Conservation (phyloP, 2,888 invertebrate species). For the Drosophila colorata region DNA sequence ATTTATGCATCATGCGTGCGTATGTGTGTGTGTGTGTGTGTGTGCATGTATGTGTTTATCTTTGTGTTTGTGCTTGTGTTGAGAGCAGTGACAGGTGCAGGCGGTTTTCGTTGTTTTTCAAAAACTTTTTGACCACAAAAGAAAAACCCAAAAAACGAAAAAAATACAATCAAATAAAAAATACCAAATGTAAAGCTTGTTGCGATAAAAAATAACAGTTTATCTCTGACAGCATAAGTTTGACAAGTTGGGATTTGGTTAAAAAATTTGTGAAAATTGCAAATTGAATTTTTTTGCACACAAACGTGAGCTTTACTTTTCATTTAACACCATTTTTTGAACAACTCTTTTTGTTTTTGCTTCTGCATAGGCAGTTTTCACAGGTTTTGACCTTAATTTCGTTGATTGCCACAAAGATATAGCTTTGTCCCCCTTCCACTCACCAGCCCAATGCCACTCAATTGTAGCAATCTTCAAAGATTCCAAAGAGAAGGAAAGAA, state of each 20-base stretch:
- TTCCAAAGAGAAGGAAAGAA: conserved; percentile 14
- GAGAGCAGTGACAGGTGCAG: conserved; percentile 61
- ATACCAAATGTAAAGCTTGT: conserved; percentile 2
- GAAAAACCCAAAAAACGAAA: conserved; percentile 29
- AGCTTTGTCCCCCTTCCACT: background rate
- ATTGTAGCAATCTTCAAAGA: conserved; percentile 25
- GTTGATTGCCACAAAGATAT: conserved; percentile 36
- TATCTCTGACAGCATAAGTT: conserved; percentile 27
- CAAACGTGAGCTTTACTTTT: background rate
- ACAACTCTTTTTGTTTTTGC: background rate
- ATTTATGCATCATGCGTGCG: conserved; percentile 60
- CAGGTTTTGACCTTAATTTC: conserved; percentile 45
- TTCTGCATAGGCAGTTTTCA: conserved; percentile 27
- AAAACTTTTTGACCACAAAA: conserved; percentile 29
- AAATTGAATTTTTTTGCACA: conserved; percentile 14
- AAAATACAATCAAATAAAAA: conserved; percentile 28
- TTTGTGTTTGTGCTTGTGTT: conserved; percentile 25
- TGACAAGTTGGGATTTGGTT: background rate
- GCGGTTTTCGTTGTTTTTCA: conserved; percentile 39
- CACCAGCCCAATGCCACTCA: conserved; percentile 1
- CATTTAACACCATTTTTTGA: background rate
- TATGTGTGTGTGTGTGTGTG: conserved; percentile 13
- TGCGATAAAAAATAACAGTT: conserved; percentile 17
- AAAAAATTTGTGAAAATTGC: background rate
- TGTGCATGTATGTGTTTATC: conserved; percentile 25